These are phyloP conservation scores for Drosophila ficusphila DNA, from an alignment of 1,140 invertebrate genomes.

Conservation along the genomic window DNA sequence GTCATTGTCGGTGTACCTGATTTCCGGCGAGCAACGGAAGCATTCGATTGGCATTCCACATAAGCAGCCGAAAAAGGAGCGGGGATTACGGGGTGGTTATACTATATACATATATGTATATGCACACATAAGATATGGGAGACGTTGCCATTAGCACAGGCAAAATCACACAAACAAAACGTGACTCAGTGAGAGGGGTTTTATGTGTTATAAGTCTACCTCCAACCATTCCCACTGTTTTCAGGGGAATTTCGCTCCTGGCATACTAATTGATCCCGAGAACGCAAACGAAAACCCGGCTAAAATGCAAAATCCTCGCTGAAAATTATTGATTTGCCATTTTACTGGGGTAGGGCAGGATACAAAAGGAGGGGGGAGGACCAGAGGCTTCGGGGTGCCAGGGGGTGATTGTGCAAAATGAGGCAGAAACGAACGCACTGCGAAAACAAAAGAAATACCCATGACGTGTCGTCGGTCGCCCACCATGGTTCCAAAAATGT, in stretches of 20 bases:
- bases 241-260: constrained; percentile 36
- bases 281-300: not conserved
- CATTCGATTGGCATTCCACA: constrained; percentile 69
- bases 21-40: constrained; percentile 76
- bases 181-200: constrained; percentile 31
- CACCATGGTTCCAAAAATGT: constrained; percentile 21
- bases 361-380: not conserved
- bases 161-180: constrained; percentile 33
- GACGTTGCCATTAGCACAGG: constrained; percentile 26
- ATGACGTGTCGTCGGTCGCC: constrained; percentile 20
- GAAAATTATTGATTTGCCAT: constrained; percentile 76
- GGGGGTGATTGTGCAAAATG: constrained; percentile 53
- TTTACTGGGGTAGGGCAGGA: constrained; percentile 38
- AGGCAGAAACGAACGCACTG: constrained; percentile 51
- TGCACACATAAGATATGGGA: constrained; percentile 15
- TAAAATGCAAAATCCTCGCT: constrained; percentile 68
- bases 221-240: not conserved
- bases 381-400: not conserved
- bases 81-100: not conserved
- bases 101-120: not conserved
- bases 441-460: constrained; percentile 32
- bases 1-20: constrained; percentile 64
- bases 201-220: not conserved
- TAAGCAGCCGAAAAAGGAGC: constrained; percentile 22
- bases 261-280: constrained; percentile 53